These are phyloP conservation scores for Chromobotia macracanthus DNA, from an alignment of 2,797 vertebrate species.

Conservation along the genomic window DNA sequence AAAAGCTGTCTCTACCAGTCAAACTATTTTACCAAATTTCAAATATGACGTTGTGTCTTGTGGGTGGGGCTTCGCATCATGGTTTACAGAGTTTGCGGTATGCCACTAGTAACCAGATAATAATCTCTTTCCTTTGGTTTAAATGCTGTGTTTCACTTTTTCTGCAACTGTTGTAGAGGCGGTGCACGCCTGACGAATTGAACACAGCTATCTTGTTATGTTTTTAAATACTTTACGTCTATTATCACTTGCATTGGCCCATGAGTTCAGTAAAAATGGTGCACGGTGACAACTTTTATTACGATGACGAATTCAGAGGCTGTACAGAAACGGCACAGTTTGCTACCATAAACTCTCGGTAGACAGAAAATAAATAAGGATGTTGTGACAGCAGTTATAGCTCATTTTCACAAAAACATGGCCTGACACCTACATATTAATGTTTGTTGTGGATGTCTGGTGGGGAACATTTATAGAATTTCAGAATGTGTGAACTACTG, in stretches of 20 bases:
- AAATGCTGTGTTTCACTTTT: neutral
- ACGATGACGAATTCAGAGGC: slow-evolving; percentile 10
- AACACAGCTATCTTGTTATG: slow-evolving; percentile 34
- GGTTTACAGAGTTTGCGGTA: neutral
- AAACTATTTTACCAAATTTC: neutral
- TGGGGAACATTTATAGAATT: slow-evolving; percentile 5
- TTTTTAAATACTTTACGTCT: slow-evolving; percentile 41
- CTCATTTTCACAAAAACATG: slow-evolving; percentile 13
- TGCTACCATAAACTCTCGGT: neutral
- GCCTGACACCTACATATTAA: slow-evolving; percentile 10
- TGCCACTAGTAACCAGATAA: neutral
- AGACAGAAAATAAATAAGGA: slow-evolving; percentile 43
- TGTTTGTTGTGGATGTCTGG: slow-evolving; percentile 27
- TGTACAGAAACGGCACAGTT: neutral
- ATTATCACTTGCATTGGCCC: slow-evolving; percentile 18
- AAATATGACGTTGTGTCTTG: neutral
- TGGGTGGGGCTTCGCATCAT: neutral
- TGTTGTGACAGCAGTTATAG: slow-evolving; percentile 45
- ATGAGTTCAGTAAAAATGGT: slow-evolving; percentile 12
- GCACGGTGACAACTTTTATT: slow-evolving; percentile 24
- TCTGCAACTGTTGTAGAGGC: neutral
- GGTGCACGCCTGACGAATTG: neutral
- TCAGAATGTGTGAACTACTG: slow-evolving; percentile 27
- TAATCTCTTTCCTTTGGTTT: slow-evolving; percentile 12
- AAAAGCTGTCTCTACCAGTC: neutral